Percentiles rank a stretch among this genome's conserved stretches.
These are phyloP conservation scores for Troides aeacus DNA, from an alignment of 2,888 invertebrate species.

Conservation along the genomic window DNA sequence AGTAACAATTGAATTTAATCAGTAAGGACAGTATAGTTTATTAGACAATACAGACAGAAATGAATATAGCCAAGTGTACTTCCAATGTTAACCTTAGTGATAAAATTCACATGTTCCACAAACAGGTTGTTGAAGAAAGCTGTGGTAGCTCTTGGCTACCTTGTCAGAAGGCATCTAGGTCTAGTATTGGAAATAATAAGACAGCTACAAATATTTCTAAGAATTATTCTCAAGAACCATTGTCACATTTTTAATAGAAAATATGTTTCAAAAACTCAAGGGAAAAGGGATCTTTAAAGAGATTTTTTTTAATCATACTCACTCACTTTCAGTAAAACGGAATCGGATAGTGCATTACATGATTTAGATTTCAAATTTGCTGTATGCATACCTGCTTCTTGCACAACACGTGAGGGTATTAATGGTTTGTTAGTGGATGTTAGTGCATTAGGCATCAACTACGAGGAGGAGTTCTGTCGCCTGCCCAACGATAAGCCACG, in stretches of 20 bases:
- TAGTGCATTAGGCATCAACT: slow-evolving; percentile 37
- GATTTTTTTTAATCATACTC: too few species aligned
- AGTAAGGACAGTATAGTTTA: too few species aligned
- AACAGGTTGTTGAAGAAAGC: too few species aligned
- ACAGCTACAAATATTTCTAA: too few species aligned
- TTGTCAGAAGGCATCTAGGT: too few species aligned
- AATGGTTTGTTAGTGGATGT: slow-evolving; percentile 36
- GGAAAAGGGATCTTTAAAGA: not conserved
- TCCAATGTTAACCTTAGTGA: too few species aligned
- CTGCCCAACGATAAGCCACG: slow-evolving; percentile 57
- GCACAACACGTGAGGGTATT: slow-evolving; percentile 40
- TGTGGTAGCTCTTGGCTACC: too few species aligned
- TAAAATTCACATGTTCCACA: too few species aligned
- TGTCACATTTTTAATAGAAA: not conserved
- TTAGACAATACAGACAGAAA: too few species aligned
- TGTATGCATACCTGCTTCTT: slow-evolving; percentile 46
- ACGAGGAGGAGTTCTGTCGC: slow-evolving; percentile 51
- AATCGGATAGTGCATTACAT: slow-evolving; percentile 27
- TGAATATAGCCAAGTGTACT: too few species aligned
- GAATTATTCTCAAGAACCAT: not conserved
- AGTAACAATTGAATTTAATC: too few species aligned
- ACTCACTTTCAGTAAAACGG: slow-evolving; percentile 40
- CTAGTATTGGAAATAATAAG: too few species aligned
- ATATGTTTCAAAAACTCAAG: not conserved
- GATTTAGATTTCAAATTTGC: slow-evolving; percentile 35